phyloP scores from a whole-genome alignment of 2,888 invertebrate species.

The Suillia variegata region DNA sequence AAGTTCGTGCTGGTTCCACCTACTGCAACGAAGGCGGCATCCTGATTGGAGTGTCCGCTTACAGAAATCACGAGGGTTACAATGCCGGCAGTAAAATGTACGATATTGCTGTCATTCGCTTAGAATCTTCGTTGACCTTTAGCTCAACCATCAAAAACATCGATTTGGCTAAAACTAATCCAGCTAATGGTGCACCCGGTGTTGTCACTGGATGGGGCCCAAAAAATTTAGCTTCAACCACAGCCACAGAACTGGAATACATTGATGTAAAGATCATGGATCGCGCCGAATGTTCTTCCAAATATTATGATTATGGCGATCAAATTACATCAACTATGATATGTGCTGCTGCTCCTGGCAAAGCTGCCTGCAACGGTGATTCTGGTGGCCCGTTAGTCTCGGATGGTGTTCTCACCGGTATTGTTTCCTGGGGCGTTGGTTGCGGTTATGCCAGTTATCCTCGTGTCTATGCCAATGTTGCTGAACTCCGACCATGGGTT shows the following conservation, averaged over 20 bases:
- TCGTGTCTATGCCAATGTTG: too few relatives aligned
- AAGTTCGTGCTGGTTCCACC: constrained; percentile 64
- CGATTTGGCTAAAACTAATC: constrained; percentile 48
- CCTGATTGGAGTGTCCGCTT: constrained; percentile 17
- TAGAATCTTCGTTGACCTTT: constrained; percentile 57
- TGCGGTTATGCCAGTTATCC: too few relatives aligned
- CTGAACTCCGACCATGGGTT: too few relatives aligned
- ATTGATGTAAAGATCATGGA: constrained; percentile 59
- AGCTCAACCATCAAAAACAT: constrained; percentile 57
- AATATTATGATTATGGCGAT: constrained; percentile 51
- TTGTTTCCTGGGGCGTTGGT: too few relatives aligned
- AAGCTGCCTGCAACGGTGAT: too few relatives aligned
- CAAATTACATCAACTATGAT: too few relatives aligned
- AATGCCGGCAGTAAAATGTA: constrained; percentile 59
- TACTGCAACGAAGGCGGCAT: constrained; percentile 43
- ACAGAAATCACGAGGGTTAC: constrained; percentile 48
- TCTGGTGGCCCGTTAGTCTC: too few relatives aligned
- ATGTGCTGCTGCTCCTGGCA: too few relatives aligned
- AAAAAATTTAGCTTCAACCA: background rate
- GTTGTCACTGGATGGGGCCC: constrained; percentile 39
- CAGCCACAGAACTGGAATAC: constrained; percentile 58
- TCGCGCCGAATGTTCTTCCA: constrained; percentile 50
- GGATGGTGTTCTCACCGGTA: too few relatives aligned
- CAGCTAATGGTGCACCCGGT: constrained; percentile 25
- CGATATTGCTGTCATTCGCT: constrained; percentile 56